Evolutionary conservation across 2,113 vertebrate genomes (phyloP).

Genomic region (Ovis canadensis): DNA sequence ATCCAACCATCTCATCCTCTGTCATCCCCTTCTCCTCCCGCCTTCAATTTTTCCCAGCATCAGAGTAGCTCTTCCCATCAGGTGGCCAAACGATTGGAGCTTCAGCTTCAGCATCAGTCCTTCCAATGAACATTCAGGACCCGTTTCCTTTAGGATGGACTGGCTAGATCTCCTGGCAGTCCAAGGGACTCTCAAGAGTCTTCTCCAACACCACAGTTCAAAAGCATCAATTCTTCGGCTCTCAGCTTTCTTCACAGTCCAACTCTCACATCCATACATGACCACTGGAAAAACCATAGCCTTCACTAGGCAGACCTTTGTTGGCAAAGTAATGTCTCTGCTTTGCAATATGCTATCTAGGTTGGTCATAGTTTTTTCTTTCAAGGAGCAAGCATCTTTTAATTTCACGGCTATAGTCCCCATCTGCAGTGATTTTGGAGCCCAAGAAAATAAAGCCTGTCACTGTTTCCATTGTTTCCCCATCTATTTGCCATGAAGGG

Average conservation of each 20-base stretch:
- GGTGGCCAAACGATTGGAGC: neutral
- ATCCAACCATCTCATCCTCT: neutral
- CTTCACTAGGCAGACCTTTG: accelerated
- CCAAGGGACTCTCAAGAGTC: neutral
- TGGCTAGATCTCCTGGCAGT: neutral
- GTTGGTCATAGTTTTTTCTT: neutral
- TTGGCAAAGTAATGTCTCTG: neutral
- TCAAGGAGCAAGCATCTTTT: neutral
- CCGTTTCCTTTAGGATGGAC: neutral
- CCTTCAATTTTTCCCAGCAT: neutral
- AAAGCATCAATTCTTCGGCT: accelerated
- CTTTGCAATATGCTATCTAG: neutral
- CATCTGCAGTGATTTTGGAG: neutral
- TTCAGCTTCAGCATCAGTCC: neutral
- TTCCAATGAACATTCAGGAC: accelerated
- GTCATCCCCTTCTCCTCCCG: accelerated
- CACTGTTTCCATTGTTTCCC: neutral
- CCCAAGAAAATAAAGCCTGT: neutral
- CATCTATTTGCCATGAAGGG: neutral
- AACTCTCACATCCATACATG: neutral
- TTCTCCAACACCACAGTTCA: neutral
- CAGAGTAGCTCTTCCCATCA: neutral
- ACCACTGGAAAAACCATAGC: neutral
- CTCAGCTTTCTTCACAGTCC: neutral
- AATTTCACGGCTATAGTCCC: neutral